Evolutionary conservation across 2,113 vertebrate genomes (phyloP).

Genomic region (Trematomus loennbergii): DNA sequence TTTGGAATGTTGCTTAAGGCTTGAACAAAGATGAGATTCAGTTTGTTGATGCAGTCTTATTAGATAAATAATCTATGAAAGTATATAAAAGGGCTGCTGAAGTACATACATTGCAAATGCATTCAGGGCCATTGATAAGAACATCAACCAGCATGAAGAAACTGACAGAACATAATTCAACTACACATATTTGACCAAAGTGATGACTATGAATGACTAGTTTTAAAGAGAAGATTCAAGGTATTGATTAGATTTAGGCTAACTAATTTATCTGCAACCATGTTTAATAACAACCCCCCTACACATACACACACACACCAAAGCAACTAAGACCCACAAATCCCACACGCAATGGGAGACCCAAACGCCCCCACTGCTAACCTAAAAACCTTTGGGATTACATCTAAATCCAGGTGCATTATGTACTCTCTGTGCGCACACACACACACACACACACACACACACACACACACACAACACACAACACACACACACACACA

Average conservation of each 20-base stretch:
- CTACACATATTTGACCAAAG: not conserved
- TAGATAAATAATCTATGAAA: not conserved
- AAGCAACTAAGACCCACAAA: constrained; percentile 35
- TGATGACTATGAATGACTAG: not conserved
- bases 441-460: too few species aligned
- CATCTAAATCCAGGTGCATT: constrained; percentile 64
- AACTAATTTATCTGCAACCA: not conserved
- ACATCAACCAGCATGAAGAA: not conserved
- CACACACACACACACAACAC: not conserved
- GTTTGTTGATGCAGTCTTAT: not conserved
- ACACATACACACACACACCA: constrained; percentile 19
- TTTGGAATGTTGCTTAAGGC: not conserved
- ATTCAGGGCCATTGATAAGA: not conserved
- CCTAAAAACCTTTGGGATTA: constrained; percentile 67
- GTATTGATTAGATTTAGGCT: not conserved
- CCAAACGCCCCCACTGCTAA: constrained; percentile 46
- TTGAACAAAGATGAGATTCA: not conserved
- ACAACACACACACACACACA: not conserved
- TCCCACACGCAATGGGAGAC: too few species aligned
- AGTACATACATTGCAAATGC: not conserved
- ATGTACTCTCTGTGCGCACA: constrained; percentile 30
- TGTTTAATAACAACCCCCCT: constrained; percentile 16
- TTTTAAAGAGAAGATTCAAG: not conserved
- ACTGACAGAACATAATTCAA: not conserved
- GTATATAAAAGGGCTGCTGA: not conserved